Percentiles rank a stretch among this genome's conserved stretches.
These are phyloP conservation scores for Sphaerophoria rueppellii DNA, from an alignment of 2,888 invertebrate genomes.

Conservation along the genomic window DNA sequence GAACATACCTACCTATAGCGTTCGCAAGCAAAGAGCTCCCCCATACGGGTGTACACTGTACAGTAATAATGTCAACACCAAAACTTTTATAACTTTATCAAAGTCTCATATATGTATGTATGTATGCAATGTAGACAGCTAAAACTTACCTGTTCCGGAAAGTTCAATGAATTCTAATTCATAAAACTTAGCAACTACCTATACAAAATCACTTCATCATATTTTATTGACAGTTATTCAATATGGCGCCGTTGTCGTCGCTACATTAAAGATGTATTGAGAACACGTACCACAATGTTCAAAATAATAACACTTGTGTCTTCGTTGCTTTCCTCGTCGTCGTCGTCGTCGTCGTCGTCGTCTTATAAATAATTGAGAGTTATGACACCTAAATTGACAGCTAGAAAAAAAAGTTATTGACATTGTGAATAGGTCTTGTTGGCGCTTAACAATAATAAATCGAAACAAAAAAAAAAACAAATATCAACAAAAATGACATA, in stretches of 20 bases:
- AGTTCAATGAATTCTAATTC: constrained; percentile 68
- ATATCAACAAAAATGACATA: constrained; percentile 1
- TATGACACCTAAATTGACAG: constrained; percentile 59
- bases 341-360: constrained; percentile 15
- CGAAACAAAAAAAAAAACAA: constrained; percentile 3
- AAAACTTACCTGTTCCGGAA: constrained; percentile 30
- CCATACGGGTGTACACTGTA: constrained; percentile 18
- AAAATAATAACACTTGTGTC: too few relatives aligned
- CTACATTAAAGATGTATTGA: not conserved
- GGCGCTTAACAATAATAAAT: constrained; percentile 23
- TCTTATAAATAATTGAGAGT: constrained; percentile 55
- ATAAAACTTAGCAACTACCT: constrained; percentile 32
- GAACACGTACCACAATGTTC: constrained; percentile 15
- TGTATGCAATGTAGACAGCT: not conserved
- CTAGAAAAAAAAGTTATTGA: constrained; percentile 34
- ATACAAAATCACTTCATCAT: constrained; percentile 61
- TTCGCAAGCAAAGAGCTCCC: constrained; percentile 13
- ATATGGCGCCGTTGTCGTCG: constrained; percentile 10
- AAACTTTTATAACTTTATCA: constrained; percentile 39
- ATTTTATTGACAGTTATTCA: constrained; percentile 54
- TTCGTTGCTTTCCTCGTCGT: constrained; percentile 2
- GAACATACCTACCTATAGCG: not conserved
- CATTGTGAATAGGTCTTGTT: constrained; percentile 27
- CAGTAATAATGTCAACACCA: constrained; percentile 20
- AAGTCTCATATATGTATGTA: not conserved